Percentiles rank a stretch among this genome's conserved stretches.
phyloP scores from a whole-genome alignment of 2,888 invertebrate genomes.

The Hecatera dysodea region DNA sequence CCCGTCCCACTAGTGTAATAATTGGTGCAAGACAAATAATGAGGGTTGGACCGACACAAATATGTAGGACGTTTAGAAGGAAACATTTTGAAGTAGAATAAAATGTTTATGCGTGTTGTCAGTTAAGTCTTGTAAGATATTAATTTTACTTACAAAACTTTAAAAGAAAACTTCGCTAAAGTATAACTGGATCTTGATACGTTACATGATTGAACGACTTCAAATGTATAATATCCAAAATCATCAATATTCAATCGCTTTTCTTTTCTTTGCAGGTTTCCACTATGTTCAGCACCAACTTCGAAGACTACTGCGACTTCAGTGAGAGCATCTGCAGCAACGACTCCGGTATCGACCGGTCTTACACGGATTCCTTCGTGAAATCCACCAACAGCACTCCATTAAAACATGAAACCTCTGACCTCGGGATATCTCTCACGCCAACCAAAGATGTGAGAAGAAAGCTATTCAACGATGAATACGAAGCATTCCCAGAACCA shows the following conservation, averaged over 20 bases:
- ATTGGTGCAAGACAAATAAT: conserved; percentile 77
- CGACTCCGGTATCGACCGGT: conserved; percentile 95
- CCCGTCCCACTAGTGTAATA: conserved; percentile 75
- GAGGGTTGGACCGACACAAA: conserved; percentile 43
- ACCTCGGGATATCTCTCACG: conserved; percentile 80
- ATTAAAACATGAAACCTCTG: conserved; percentile 80
- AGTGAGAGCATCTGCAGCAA: conserved; percentile 92
- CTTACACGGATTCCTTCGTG: conserved; percentile 79
- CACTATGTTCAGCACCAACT: conserved; percentile 83
- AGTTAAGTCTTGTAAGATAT: not conserved
- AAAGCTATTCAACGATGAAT: conserved; percentile 86
- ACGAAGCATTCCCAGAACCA: conserved; percentile 73
- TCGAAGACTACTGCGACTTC: conserved; percentile 88
- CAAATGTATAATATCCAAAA: not conserved
- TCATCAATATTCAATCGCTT: not conserved
- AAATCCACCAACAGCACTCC: conserved; percentile 77
- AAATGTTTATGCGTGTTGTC: not conserved
- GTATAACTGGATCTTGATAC: not conserved
- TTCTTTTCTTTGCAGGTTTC: conserved; percentile 70
- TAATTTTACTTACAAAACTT: not conserved
- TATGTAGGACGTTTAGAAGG: not conserved
- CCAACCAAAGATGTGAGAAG: conserved; percentile 83
- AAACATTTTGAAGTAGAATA: not conserved
- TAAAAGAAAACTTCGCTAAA: too few relatives aligned
- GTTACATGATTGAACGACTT: not conserved